These are phyloP conservation scores for Mantis religiosa DNA, from an alignment of 2,888 invertebrate genomes.

Conservation along the genomic window DNA sequence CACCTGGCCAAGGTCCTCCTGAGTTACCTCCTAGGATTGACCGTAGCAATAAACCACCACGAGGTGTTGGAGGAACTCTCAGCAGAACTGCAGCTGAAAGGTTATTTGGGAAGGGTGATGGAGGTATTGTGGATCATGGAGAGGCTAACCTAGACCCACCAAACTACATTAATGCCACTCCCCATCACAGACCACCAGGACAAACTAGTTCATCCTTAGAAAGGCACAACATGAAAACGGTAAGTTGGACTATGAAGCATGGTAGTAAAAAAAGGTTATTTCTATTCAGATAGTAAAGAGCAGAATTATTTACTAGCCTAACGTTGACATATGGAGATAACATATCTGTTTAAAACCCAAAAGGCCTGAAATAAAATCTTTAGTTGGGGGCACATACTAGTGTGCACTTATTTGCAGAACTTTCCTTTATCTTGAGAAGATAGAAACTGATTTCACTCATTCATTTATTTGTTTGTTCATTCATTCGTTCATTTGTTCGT, in stretches of 20 bases:
- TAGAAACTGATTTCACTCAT: too few species aligned
- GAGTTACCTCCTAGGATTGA: constrained; percentile 83
- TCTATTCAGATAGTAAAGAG: too few species aligned
- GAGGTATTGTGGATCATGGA: constrained; percentile 47
- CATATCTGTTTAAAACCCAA: too few species aligned
- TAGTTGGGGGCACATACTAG: too few species aligned
- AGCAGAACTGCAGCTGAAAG: constrained; percentile 48
- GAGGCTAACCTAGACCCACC: constrained; percentile 35
- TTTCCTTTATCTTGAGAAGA: too few species aligned
- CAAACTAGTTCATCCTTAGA: constrained; percentile 43
- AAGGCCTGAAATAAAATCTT: too few species aligned
- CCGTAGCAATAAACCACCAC: constrained; percentile 68
- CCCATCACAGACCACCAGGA: constrained; percentile 43
- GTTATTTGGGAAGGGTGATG: constrained; percentile 50
- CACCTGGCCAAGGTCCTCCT: constrained; percentile 48
- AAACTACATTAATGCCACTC: constrained; percentile 51
- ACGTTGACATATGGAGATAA: too few species aligned
- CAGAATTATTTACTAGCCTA: too few species aligned
- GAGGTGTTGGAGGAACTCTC: constrained; percentile 38
- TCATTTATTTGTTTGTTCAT: too few species aligned
- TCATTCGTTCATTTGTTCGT: too few species aligned
- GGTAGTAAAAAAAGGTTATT: too few species aligned
- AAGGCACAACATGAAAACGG: constrained; percentile 43
- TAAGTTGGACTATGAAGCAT: constrained; percentile 31
- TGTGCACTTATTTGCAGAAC: too few species aligned